Conservation (phyloP, 1,140 invertebrate genomes). For the Cotesia vestalis region DNA sequence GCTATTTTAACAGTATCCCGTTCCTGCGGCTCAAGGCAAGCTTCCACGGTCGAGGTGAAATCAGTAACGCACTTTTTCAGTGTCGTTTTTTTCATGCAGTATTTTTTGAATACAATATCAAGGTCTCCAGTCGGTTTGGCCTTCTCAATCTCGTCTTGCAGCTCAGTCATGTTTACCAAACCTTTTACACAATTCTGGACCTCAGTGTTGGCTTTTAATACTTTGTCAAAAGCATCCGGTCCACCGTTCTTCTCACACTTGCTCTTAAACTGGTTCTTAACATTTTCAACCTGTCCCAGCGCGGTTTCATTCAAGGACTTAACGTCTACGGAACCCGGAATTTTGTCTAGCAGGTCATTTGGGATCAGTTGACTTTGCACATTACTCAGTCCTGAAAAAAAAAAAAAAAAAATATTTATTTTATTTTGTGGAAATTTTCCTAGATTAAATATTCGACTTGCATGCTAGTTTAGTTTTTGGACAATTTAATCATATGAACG, state of each 20-base stretch:
- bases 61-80: constrained; percentile 71
- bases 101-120: constrained; percentile 75
- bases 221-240: constrained; percentile 48
- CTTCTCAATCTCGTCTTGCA: constrained; percentile 70
- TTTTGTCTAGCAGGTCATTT: constrained; percentile 42
- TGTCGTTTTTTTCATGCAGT: constrained; percentile 71
- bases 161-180: constrained; percentile 64
- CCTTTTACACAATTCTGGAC: constrained; percentile 61
- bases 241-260: constrained; percentile 64
- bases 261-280: constrained; percentile 52
- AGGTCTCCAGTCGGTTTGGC: constrained; percentile 70
- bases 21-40: constrained; percentile 73
- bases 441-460: too few relatives aligned
- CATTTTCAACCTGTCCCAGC: constrained; percentile 51
- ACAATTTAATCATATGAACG: constrained; percentile 7
- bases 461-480: too few relatives aligned
- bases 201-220: constrained; percentile 51
- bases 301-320: constrained; percentile 47
- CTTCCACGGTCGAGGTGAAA: constrained; percentile 69
- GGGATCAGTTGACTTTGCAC: neutral
- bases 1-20: constrained; percentile 68
- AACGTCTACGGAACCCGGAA: constrained; percentile 38
- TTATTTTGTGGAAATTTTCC: too few relatives aligned
- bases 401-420: too few relatives aligned
- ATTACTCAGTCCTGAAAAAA: neutral